A percentile compares a stretch with the other conserved stretches of the same genome.
Conservation (phyloP, 2,113 vertebrate genomes). For the Datnioides undecimradiatus region DNA sequence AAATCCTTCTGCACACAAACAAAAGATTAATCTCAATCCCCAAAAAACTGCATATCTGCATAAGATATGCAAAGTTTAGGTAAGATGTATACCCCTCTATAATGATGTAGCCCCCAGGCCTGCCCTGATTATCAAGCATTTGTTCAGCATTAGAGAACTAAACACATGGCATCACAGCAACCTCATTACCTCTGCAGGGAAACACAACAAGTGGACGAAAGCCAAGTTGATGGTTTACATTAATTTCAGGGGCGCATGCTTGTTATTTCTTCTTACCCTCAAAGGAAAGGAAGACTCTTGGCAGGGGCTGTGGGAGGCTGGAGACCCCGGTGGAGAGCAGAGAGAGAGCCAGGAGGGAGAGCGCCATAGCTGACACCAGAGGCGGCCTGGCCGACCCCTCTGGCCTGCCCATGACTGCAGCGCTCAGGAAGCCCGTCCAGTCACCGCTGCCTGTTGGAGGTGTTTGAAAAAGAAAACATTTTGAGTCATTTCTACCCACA, state of each 20-base stretch:
- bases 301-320: conserved; percentile 75
- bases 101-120: neutral
- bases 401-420: conserved; percentile 71
- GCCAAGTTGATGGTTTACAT: neutral
- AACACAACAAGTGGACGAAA: neutral
- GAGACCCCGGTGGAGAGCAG: conserved; percentile 62
- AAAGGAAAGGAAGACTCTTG: conserved; percentile 83
- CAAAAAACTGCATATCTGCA: neutral
- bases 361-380: conserved; percentile 42
- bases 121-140: conserved; percentile 28
- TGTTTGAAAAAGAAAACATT: conserved; percentile 5
- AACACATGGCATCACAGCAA: conserved; percentile 19
- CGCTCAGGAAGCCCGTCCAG: conserved; percentile 45
- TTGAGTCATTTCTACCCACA: neutral
- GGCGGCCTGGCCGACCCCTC: conserved; percentile 62
- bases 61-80: neutral
- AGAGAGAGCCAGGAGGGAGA: conserved; percentile 64
- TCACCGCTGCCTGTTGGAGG: conserved; percentile 52
- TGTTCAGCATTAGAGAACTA: conserved; percentile 47
- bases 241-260: conserved; percentile 3
- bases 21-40: neutral
- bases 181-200: neutral
- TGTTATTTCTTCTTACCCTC: conserved; percentile 75
- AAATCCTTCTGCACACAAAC: neutral
- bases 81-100: neutral